Base-by-base conservation (phyloP, 2,113 vertebrate species). In the Mustela nigripes region DNA sequence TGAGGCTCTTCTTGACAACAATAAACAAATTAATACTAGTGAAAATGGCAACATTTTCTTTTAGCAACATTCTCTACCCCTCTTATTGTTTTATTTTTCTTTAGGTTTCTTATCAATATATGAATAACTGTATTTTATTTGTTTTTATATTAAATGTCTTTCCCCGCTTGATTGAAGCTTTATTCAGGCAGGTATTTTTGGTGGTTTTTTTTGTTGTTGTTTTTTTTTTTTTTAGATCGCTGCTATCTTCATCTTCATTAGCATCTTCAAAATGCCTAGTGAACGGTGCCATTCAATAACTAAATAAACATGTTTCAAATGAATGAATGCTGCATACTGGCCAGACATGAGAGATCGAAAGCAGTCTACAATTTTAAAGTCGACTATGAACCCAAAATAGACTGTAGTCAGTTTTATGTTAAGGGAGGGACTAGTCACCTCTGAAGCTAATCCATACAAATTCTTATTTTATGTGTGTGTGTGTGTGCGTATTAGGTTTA, bases 361-460 rank as follows among this genome's bases (percentile, higher is more conserved):
- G 19, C 19, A 11, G 5, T 7, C 86, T 56, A 50, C 22, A 22
- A 0, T 45, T 26, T 2, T 2, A n/a, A 42, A 9, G 4, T 60
- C 2, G 42, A 36, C 3, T 24, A 0, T 53, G 50, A 16, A 58
- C 73, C 42, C 50, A n/a, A 24, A 16, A 4, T 36, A 0, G 14
- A n/a, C 42, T 69, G 4, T 31, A 45, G 22, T 78, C 21, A 22
- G 4, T 5, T 76, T 24, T 7, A 76, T 63, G 12, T 33, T 63
- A 80, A 65, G 14, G 81, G 22, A 48, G 18, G 6, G 69, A 63
- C 9, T 31, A 84, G 12, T 62, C 14, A 83, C 19, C 7, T n/a
- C n/a, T 36, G 15, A 85, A 53, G 31, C 5, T 42, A 69, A 85
- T 74, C 2, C 3, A 45, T 65, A 65, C 63, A 63, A 31, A 14